phyloP scores from a whole-genome alignment of 2,113 vertebrate genomes.

The Taurulus bubalis region DNA sequence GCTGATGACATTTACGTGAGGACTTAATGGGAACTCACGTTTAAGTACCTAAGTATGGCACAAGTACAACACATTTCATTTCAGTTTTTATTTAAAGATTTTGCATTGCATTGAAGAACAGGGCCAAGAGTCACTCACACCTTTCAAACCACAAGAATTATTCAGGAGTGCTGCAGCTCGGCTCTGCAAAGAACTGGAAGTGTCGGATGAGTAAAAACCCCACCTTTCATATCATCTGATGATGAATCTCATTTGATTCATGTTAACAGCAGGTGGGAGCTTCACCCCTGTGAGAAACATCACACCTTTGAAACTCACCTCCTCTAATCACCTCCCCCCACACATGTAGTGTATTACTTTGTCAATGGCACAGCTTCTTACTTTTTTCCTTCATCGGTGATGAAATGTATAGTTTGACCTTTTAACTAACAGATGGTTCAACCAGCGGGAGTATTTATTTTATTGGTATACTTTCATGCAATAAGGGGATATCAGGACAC shows the following conservation, averaged over 20 bases:
- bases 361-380: background rate
- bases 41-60: background rate
- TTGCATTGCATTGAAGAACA: background rate
- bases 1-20: background rate
- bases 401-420: constrained; percentile 32
- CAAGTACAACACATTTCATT: background rate
- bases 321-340: constrained; percentile 4
- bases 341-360: background rate
- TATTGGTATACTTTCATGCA: background rate
- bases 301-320: constrained; percentile 22
- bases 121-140: background rate
- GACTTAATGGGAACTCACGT: background rate
- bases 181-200: background rate
- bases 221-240: constrained; percentile 2
- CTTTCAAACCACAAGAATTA: constrained; percentile 10
- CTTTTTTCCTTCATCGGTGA: constrained; percentile 3
- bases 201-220: constrained; percentile 11
- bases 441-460: constrained; percentile 25
- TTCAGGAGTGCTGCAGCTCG: constrained; percentile 4
- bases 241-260: constrained; percentile 5
- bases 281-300: background rate
- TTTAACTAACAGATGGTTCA: constrained; percentile 50
- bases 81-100: background rate
- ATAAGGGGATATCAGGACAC: constrained; percentile 8
- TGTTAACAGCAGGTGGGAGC: background rate